Base-by-base conservation (phyloP, 2,797 vertebrate species). In the Ambastaia sidthimunki region DNA sequence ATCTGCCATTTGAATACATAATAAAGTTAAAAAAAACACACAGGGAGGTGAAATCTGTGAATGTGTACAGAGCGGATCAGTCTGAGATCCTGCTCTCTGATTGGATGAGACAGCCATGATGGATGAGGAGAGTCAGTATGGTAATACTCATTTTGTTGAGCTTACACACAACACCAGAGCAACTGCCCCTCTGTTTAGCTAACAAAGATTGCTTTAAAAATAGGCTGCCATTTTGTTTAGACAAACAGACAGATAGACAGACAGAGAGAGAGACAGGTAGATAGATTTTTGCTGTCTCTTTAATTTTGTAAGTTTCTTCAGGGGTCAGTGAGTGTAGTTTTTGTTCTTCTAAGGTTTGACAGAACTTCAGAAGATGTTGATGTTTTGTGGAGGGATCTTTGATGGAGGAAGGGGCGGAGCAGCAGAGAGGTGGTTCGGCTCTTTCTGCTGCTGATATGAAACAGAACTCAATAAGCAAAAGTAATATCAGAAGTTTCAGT, bases 51-150 rank as follows among this genome's bases (percentile, higher is more conserved):
- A 75, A 59, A 50, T 55, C 41, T 16, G 15, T 37, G 76, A 72
- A 76, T 21, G 77, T 82, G 85, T 85, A 87, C 87, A 76, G 37
- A 75, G 68, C 71, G 83, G 89, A 89, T 87, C 86, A 73, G 85
- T 84, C 77, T 74, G 80, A 87, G 72, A 78, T 85, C 86, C 81
- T 83, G 83, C 80, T 74, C 76, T 74, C 68, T 80, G 60, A 88
- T 80, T 87, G 85, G 87, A 90, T 84, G 89, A 84, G 83, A 88
- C 82, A 82, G 83, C 82, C 59, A 89, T 90, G 92, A 93, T 89
- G 86, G 90, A 94, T 92, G 91, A 89, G 88, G 87, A 82, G 86
- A 88, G 89, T 88, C 89, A 90, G 92, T 90, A 90, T 87, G 89
- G 86, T 87, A 82, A 83, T 86, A 83, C 86, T 88, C 85, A 86